A percentile compares a stretch with the other conserved stretches of the same genome.
phyloP scores from a whole-genome alignment of 2,888 invertebrate genomes.

The Yponomeuta sedellus region DNA sequence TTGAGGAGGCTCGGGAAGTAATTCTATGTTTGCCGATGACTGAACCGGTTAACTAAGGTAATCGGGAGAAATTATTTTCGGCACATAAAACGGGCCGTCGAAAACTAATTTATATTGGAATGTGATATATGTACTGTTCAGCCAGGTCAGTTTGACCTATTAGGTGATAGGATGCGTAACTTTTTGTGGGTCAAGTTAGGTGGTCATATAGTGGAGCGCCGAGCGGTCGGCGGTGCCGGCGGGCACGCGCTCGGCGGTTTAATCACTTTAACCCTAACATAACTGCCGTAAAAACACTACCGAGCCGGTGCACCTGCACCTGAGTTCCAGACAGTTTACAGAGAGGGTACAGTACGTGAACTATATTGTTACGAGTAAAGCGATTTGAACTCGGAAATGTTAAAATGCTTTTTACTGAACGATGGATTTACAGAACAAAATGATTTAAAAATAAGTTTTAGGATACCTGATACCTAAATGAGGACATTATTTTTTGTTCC shows the following conservation, averaged over 20 bases:
- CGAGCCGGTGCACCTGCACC: slow-evolving; percentile 35
- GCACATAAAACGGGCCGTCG: slow-evolving; percentile 54
- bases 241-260: slow-evolving; percentile 62
- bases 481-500: no score
- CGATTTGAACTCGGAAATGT: no score
- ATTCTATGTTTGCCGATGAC: slow-evolving; percentile 6
- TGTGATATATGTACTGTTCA: slow-evolving; percentile 52
- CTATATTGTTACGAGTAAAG: background rate
- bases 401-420: no score
- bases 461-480: no score
- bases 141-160: background rate
- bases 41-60: slow-evolving; percentile 18
- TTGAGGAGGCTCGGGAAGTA: background rate
- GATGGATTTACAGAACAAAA: no score
- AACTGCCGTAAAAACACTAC: slow-evolving; percentile 58
- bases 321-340: slow-evolving; percentile 18
- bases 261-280: slow-evolving; percentile 48
- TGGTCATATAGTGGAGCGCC: background rate
- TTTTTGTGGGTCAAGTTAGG: background rate
- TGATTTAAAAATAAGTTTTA: no score
- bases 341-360: background rate
- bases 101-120: slow-evolving; percentile 75
- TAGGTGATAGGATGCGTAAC: background rate
- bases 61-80: slow-evolving; percentile 49
- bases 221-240: slow-evolving; percentile 40